Base-by-base conservation (phyloP, 2,113 vertebrate genomes). In the Megaleporinus macrocephalus region DNA sequence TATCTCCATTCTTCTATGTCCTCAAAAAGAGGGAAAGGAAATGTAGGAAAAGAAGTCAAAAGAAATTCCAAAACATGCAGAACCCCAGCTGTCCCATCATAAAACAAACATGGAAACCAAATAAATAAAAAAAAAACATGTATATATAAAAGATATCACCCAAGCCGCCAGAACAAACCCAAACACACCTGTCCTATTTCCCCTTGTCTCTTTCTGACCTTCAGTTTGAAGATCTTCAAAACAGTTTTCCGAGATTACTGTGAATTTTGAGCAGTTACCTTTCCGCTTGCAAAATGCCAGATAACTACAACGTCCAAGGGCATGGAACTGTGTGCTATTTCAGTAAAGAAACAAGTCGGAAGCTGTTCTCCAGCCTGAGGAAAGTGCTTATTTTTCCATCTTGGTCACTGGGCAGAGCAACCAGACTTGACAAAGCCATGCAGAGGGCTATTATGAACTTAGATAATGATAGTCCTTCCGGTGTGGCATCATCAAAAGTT, bases 221-320 rank as follows among this genome's bases (percentile, higher is more conserved):
- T 75, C 70, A 78, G 73, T 61, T 78, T 61, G 20, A 13, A 3
- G 24, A 77, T 71, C 83, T 72, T 72, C 65, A 81, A 16, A 83
- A 82, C 51, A 16, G n/a, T n/a, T 62, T 79, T 27, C 26, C 16
- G 24, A 81, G 81, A 85, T 85, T 83, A 85, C 82, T 83, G 81
- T 68, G 76, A 73, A 81, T 86, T 88, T 81, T 53, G 51, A 78
- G 72, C 85, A 87, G 84, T 88, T 84, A 87, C 86, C 81, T 76
- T 79, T 79, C 78, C 85, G 73, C 68, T 76, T 73, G 49, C 82
- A 76, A 87, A 87, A 88, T 85, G 79, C 82, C 76, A 84, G 79
- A 79, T 83, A 88, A 77, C 70, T 82, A 77, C 73, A 69, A 51
- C 81, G 49, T 86, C 24, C 83, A 77, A 74, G 49, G 77, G 47